These are phyloP conservation scores for Andrena chrysosceles DNA, from an alignment of 2,888 invertebrate species.

Conservation along the genomic window DNA sequence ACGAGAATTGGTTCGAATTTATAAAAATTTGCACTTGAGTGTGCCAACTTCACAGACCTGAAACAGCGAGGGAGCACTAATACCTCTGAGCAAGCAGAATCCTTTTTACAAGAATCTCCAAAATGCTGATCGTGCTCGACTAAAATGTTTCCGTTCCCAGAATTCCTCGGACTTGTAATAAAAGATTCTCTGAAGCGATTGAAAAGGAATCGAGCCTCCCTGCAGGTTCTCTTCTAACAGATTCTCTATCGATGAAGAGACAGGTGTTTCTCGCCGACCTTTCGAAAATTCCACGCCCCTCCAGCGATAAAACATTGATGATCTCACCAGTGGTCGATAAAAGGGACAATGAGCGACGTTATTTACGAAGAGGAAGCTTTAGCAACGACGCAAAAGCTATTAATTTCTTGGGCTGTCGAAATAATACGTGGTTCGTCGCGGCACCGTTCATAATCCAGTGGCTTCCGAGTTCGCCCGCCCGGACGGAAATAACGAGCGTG, in stretches of 20 bases:
- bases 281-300: background rate
- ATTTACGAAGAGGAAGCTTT: constrained; percentile 12
- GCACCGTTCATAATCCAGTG: background rate
- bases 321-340: background rate
- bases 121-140: too few relatives aligned
- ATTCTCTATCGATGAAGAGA: background rate
- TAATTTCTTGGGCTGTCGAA: background rate
- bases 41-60: too few relatives aligned
- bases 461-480: background rate
- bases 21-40: too few relatives aligned
- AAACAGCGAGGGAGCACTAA: too few relatives aligned
- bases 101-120: too few relatives aligned
- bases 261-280: background rate
- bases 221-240: background rate
- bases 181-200: background rate
- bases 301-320: background rate
- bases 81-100: too few relatives aligned
- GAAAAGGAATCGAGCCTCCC: background rate
- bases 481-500: constrained; percentile 25
- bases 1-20: too few relatives aligned
- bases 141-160: too few relatives aligned
- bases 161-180: background rate
- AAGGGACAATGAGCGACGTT: background rate
- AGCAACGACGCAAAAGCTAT: background rate
- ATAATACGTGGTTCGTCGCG: background rate